These are phyloP conservation scores for Choloepus hoffmanni DNA, from an alignment of 2,113 vertebrate genomes.

Conservation along the genomic window DNA sequence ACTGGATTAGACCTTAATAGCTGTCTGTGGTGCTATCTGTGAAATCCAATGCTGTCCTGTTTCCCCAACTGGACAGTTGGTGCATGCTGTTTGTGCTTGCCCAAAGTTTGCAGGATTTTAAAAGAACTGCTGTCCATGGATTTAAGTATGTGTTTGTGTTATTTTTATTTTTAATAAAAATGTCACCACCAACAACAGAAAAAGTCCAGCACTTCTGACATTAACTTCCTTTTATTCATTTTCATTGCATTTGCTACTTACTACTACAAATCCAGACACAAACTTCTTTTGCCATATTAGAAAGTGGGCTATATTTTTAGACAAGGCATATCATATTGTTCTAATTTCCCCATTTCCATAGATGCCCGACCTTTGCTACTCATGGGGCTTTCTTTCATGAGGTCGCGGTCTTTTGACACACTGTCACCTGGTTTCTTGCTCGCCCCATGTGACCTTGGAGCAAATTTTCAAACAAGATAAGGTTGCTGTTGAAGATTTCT, in stretches of 20 bases:
- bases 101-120: neutral
- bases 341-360: constrained; percentile 81
- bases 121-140: neutral
- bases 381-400: constrained; percentile 34
- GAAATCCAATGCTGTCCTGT: constrained; percentile 83
- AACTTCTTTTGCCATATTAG: constrained; percentile 59
- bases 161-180: constrained; percentile 12
- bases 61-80: constrained; percentile 76
- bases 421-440: constrained; percentile 49
- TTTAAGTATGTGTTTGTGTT: constrained; percentile 1
- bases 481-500: constrained; percentile 61
- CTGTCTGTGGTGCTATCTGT: constrained; percentile 86
- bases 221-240: constrained; percentile 61
- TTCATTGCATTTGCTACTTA: neutral
- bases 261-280: neutral
- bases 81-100: constrained; percentile 74
- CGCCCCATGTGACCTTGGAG: constrained; percentile 47
- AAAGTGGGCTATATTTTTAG: constrained; percentile 68
- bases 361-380: constrained; percentile 60
- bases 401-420: constrained; percentile 67
- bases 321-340: constrained; percentile 61
- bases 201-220: constrained; percentile 61
- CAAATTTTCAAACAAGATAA: constrained; percentile 74
- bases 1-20: constrained; percentile 87
- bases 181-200: neutral